These are phyloP conservation scores for Crossaster papposus DNA, from an alignment of 53 echinoderm and acorn worm species.

Conservation along the genomic window DNA sequence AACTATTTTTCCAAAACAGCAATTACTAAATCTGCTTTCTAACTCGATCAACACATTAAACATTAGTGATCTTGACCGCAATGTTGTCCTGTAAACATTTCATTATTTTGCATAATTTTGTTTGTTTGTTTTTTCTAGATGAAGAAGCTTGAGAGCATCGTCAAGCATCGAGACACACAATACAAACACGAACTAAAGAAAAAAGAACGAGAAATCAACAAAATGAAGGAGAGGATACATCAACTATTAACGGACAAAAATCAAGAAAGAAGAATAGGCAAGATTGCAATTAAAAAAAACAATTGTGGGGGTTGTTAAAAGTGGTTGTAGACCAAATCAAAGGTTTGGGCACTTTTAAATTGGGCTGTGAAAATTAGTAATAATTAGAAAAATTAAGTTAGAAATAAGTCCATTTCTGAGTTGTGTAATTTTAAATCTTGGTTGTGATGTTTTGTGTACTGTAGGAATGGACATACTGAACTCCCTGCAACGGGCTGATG, in stretches of 20 bases:
- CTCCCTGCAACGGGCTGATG: constrained; percentile 96
- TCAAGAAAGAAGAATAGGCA: constrained; percentile 96
- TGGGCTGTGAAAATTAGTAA: too few relatives aligned
- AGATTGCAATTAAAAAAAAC: too few relatives aligned
- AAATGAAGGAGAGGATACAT: constrained; percentile 89
- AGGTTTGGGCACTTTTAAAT: too few relatives aligned
- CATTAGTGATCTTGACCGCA: too few relatives aligned
- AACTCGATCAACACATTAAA: too few relatives aligned
- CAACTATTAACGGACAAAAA: constrained; percentile 96
- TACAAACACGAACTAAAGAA: constrained; percentile 99
- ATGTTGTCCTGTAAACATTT: too few relatives aligned
- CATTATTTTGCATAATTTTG: too few relatives aligned
- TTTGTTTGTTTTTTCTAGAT: constrained; percentile 57
- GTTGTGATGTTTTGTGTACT: background rate
- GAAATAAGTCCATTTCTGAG: too few relatives aligned
- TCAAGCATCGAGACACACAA: constrained; percentile 88
- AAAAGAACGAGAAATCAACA: constrained; percentile 93
- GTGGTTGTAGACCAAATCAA: too few relatives aligned
- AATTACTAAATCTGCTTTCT: background rate
- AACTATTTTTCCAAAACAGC: background rate
- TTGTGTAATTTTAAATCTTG: background rate
- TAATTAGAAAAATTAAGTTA: too few relatives aligned
- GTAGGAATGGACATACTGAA: constrained; percentile 99
- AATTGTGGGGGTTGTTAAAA: too few relatives aligned
- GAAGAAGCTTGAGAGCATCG: constrained; percentile 86